These are phyloP conservation scores for Serranus cabrilla DNA, from an alignment of 2,797 vertebrate species.

Conservation along the genomic window DNA sequence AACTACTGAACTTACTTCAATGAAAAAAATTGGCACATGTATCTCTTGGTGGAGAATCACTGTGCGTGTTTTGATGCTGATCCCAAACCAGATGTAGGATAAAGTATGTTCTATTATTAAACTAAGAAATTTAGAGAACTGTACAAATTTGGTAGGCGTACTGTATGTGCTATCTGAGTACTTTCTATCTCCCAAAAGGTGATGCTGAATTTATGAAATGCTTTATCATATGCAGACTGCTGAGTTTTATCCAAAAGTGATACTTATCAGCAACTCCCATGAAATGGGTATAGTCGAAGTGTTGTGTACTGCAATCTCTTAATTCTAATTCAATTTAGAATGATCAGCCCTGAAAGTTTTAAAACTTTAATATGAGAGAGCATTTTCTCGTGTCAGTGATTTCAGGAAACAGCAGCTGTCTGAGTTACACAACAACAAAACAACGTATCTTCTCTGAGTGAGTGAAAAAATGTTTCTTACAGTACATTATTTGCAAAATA, in stretches of 20 bases:
- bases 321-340: neutral
- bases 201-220: slow-evolving; percentile 1
- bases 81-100: neutral
- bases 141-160: neutral
- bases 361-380: neutral
- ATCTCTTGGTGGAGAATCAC: neutral
- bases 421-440: neutral
- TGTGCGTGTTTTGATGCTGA: neutral
- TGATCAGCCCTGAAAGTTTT: neutral
- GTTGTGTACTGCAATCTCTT: neutral
- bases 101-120: slow-evolving; percentile 10
- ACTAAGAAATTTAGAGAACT: neutral
- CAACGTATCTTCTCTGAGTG: neutral
- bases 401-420: neutral
- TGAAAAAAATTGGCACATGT: neutral
- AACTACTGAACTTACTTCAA: neutral
- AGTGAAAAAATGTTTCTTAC: neutral
- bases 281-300: neutral
- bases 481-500: slow-evolving; percentile 4
- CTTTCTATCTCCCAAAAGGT: neutral
- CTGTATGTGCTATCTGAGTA: neutral
- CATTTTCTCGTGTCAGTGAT: neutral
- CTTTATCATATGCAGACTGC: neutral
- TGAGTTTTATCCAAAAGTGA: neutral
- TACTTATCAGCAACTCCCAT: slow-evolving; percentile 1